Evolutionary conservation across 2,113 vertebrate genomes (phyloP).

Genomic region (Tinamus guttatus): DNA sequence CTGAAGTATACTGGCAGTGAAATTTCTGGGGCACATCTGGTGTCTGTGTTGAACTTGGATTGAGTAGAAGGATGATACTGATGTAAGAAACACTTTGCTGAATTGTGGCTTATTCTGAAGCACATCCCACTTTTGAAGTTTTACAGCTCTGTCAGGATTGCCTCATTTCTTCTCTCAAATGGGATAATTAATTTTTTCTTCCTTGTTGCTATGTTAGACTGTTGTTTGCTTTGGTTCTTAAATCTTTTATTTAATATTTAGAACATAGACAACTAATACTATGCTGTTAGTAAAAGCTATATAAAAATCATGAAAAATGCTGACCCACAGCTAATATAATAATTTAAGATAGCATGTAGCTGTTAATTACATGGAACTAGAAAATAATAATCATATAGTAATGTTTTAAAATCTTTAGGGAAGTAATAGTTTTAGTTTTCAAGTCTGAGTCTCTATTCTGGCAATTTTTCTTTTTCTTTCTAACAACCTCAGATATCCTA

Average conservation of each 20-base stretch:
- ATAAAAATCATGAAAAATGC: background rate
- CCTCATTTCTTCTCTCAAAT: background rate
- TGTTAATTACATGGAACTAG: background rate
- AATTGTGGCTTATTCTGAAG: background rate
- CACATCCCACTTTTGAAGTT: background rate
- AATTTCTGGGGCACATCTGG: slow-evolving; percentile 44
- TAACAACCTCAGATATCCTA: background rate
- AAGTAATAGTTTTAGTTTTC: background rate
- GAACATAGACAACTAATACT: background rate
- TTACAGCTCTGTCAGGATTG: background rate
- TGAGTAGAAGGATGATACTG: background rate
- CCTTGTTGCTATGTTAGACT: background rate
- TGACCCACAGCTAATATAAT: background rate
- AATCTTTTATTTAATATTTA: background rate
- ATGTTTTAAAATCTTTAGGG: background rate
- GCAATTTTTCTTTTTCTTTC: background rate
- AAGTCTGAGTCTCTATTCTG: background rate
- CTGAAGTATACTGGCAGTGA: background rate
- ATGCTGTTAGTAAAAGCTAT: background rate
- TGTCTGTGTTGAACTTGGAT: background rate
- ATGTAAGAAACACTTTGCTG: background rate
- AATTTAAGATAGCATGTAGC: background rate
- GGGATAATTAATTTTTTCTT: background rate
- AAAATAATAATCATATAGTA: background rate
- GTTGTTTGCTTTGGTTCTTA: background rate